Evolutionary conservation across 2,113 vertebrate species (phyloP).

Genomic region (Antennarius striatus): DNA sequence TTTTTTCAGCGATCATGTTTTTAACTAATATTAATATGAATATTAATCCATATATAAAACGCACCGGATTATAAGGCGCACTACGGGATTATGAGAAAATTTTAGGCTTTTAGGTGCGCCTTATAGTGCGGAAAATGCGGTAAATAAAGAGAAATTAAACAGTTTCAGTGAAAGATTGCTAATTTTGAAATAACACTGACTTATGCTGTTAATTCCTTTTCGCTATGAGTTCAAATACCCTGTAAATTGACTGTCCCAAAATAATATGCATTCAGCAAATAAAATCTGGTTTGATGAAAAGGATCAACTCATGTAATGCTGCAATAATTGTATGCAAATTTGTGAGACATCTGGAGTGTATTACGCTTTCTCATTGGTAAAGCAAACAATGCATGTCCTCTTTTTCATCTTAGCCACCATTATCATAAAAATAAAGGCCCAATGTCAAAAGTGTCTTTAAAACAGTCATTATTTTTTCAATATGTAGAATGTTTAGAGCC

Average conservation of each 20-base stretch:
- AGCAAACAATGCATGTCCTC: no score
- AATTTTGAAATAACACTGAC: slow-evolving; percentile 55
- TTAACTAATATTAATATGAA: no score
- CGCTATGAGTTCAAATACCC: slow-evolving; percentile 53
- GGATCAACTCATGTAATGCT: slow-evolving; percentile 62
- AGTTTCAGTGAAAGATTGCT: slow-evolving; percentile 15
- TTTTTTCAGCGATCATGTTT: no score
- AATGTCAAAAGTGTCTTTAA: not conserved
- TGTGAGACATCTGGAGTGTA: slow-evolving; percentile 65
- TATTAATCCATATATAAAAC: no score
- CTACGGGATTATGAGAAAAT: no score
- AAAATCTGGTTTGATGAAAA: slow-evolving; percentile 67
- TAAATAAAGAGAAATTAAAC: no score
- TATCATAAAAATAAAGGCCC: slow-evolving; percentile 4
- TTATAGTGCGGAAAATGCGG: no score
- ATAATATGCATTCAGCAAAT: slow-evolving; percentile 68
- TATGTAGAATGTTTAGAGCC: slow-evolving; percentile 14
- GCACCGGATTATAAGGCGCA: no score
- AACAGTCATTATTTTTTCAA: slow-evolving; percentile 3
- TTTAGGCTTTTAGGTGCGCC: no score
- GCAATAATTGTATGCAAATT: slow-evolving; percentile 64
- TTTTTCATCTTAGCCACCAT: slow-evolving; percentile 28
- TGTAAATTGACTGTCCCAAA: slow-evolving; percentile 55
- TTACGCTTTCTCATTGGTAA: slow-evolving; percentile 11
- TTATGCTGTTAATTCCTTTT: slow-evolving; percentile 51